phyloP scores from a whole-genome alignment of 2,888 invertebrate genomes.

The Scotopteryx bipunctaria region DNA sequence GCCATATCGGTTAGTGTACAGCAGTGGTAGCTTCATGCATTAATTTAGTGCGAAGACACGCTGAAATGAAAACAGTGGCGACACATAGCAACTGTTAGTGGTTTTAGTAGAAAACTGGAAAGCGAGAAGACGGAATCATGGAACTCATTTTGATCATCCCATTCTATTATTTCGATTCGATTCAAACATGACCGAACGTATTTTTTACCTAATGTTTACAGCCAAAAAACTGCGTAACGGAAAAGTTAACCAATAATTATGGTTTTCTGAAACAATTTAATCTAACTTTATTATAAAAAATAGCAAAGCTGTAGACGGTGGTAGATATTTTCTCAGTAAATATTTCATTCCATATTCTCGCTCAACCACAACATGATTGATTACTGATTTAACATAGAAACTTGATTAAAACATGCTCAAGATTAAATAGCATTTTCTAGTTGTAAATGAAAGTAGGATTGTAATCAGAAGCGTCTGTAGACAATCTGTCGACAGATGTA shows the following conservation, averaged over 20 bases:
- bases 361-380: conserved; percentile 5
- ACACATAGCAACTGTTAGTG: conserved; percentile 56
- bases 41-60: conserved; percentile 62
- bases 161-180: too few species aligned
- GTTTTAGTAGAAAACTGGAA: conserved; percentile 47
- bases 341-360: conserved; percentile 9
- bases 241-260: too few species aligned
- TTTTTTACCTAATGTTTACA: too few species aligned
- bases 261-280: too few species aligned
- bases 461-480: conserved; percentile 5
- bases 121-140: conserved; percentile 11
- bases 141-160: too few species aligned
- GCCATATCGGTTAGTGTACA: conserved; percentile 71
- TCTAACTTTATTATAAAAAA: not conserved
- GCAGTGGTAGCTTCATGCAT: conserved; percentile 71
- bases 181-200: too few species aligned
- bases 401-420: conserved; percentile 16
- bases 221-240: too few species aligned
- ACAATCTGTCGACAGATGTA: conserved; percentile 1
- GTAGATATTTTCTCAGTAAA: not conserved
- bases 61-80: conserved; percentile 67
- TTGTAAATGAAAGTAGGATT: conserved; percentile 7
- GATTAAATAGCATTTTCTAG: conserved; percentile 1
- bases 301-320: not conserved
- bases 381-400: conserved; percentile 3